Conservation (phyloP, 2,888 invertebrate species). For the Amiota minor region DNA sequence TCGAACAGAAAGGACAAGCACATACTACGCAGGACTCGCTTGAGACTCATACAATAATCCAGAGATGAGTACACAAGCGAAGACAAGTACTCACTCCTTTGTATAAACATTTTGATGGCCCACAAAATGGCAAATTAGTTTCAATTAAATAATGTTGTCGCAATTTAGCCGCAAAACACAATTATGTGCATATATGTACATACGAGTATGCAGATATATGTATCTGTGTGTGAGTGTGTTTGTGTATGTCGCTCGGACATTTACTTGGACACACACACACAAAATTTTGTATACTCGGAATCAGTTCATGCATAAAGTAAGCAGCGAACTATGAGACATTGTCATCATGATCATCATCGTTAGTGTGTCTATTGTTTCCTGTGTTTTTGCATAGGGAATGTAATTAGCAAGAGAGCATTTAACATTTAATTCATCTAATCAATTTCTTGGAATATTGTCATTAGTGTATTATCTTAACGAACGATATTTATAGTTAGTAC, state of each 20-base stretch:
- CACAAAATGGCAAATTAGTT: conserved; percentile 69
- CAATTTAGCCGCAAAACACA: conserved; percentile 51
- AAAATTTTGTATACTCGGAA: neutral
- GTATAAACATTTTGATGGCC: conserved; percentile 56
- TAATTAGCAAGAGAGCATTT: too few relatives aligned
- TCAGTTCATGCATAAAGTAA: conserved; percentile 62
- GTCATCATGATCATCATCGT: conserved; percentile 26
- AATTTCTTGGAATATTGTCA: too few relatives aligned
- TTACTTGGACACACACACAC: conserved; percentile 6
- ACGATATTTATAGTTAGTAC: too few relatives aligned
- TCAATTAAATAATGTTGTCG: conserved; percentile 69
- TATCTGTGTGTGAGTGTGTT: neutral
- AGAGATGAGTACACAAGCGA: too few relatives aligned
- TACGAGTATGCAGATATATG: neutral
- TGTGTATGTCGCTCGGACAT: neutral
- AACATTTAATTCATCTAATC: too few relatives aligned
- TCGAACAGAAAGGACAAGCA: neutral
- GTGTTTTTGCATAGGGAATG: too few relatives aligned
- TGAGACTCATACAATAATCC: too few relatives aligned
- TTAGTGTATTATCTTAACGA: too few relatives aligned
- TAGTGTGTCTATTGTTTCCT: too few relatives aligned
- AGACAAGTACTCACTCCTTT: conserved; percentile 27
- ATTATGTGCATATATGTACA: neutral
- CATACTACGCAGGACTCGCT: neutral
- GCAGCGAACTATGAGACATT: conserved; percentile 43